Evolutionary conservation across 2,797 vertebrate species (phyloP), one percentile per base, ranked within the genome.

Genomic region (Centropyge bicolor): DNA sequence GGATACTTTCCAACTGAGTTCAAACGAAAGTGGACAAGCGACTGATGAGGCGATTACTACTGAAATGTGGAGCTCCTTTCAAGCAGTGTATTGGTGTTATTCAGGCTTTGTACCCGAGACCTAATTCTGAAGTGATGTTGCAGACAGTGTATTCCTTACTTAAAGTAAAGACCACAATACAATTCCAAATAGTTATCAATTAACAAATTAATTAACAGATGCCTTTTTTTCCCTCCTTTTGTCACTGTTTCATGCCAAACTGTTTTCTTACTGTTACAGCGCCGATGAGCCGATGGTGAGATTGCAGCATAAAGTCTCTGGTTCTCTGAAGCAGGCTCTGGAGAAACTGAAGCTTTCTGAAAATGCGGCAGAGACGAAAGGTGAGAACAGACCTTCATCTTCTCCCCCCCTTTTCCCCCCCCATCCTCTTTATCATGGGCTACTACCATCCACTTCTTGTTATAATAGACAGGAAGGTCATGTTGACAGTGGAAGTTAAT

Each of bases 241-340:
- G 11, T 46, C 24, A 8, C 48, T 52, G 46, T 77, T 48, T 85
- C 13, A 70, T 62, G 13, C 8, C 62, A 60, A n/a, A 27, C 61
- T 48, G 0, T 10, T 63, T 41, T 75, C 8, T 76, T 76, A 13
- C 55, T 74, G 74, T 86, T 92, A 45, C 85, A 99, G 98, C 92
- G 92, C 96, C 12, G 97, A 99, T 92, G 98, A 99, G 84, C 97
- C 98, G 10, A 90, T 97, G 90, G 95, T 93, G 87, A 96, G 91
- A 84, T 82, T 99, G 88, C 96, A 97, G 83, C 94, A 97, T 81
- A 99, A 97, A 91, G 95, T 99, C 46, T 97, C 98, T 13, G 90
- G 96, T 36, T 99, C 98, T 49, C 94, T 99, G 87, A 99, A 97
- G 89, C 96, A 98, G 92, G 96, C 98, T 24, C 95, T 99, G 57